A percentile compares a stretch with the other conserved stretches of the same genome.
phyloP scores from a whole-genome alignment of 1,140 invertebrate genomes.

The Brachionus manjavacas region DNA sequence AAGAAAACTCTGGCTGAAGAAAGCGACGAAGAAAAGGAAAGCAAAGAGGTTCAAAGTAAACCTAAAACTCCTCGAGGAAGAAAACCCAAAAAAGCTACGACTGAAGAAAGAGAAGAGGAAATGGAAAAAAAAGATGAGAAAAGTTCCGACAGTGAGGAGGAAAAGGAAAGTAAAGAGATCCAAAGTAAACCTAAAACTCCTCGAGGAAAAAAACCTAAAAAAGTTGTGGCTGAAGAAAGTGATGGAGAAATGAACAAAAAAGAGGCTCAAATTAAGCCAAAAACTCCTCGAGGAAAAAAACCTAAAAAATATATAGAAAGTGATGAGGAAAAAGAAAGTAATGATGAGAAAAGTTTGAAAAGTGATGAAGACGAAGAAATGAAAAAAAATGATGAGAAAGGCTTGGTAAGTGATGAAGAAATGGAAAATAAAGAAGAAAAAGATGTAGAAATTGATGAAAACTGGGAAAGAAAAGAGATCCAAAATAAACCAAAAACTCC shows the following conservation, averaged over 20 bases:
- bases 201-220: background rate
- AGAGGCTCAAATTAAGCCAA: too few species aligned
- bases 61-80: background rate
- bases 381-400: background rate
- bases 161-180: background rate
- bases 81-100: background rate
- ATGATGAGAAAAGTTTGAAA: background rate
- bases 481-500: background rate
- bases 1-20: background rate
- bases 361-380: background rate
- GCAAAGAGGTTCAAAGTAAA: background rate
- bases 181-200: background rate
- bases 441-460: background rate
- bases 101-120: background rate
- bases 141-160: background rate
- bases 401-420: background rate
- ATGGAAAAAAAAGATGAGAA: background rate
- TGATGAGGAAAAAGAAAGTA: background rate
- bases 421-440: background rate
- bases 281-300: too few species aligned
- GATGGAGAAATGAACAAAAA: background rate
- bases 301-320: too few species aligned
- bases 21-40: background rate
- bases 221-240: background rate
- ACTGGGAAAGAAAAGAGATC: background rate